A percentile compares a stretch with the other conserved stretches of the same genome.
Evolutionary conservation across 2,113 vertebrate species (phyloP).

Genomic region (Salvelinus sp.): DNA sequence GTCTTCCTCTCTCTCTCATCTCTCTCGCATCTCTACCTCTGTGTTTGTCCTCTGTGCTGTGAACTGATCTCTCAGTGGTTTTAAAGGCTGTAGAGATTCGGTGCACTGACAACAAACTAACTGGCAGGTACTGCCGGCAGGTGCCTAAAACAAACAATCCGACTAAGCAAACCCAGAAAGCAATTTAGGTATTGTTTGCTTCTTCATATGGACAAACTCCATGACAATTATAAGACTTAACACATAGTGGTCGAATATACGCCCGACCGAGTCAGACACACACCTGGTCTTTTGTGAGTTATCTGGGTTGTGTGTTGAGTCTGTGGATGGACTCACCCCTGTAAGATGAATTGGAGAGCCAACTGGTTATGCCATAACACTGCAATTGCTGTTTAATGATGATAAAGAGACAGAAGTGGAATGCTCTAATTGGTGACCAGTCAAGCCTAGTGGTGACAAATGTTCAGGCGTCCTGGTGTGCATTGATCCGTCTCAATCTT

Average conservation of each 20-base stretch:
- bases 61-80: conserved; percentile 61
- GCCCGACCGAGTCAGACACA: conserved; percentile 16
- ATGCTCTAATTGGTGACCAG: conserved; percentile 50
- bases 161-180: conserved; percentile 66
- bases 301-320: conserved; percentile 39
- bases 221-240: conserved; percentile 53
- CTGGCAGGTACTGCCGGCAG: conserved; percentile 63
- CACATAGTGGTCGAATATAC: conserved; percentile 62
- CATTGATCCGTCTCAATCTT: conserved; percentile 62
- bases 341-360: conserved; percentile 55
- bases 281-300: conserved; percentile 55
- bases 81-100: conserved; percentile 62
- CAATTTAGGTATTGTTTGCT: conserved; percentile 69
- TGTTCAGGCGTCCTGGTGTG: conserved; percentile 46
- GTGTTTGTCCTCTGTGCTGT: conserved; percentile 59
- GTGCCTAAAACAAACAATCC: conserved; percentile 63
- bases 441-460: conserved; percentile 52
- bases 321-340: conserved; percentile 19
- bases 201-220: conserved; percentile 60
- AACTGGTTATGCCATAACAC: conserved; percentile 45
- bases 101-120: conserved; percentile 47
- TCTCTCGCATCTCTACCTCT: conserved; percentile 36
- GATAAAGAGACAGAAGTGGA: conserved; percentile 53
- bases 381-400: conserved; percentile 60
- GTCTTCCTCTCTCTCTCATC: conserved; percentile 10